phyloP scores from a whole-genome alignment of 2,888 invertebrate species.

The Parnassius orleans region DNA sequence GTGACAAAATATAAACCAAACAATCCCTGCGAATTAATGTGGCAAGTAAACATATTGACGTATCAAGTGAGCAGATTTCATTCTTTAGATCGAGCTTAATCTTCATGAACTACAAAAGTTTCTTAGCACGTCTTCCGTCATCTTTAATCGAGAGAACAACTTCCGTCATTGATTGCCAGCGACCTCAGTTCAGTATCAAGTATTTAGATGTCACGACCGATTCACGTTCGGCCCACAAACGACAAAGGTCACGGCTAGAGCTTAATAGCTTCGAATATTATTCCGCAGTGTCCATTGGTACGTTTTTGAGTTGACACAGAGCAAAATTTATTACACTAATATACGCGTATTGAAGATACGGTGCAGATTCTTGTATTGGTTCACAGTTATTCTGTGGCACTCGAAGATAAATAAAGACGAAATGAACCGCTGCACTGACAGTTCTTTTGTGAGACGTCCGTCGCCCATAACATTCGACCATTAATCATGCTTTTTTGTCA shows the following conservation, averaged over 20 bases:
- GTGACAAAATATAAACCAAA: no score
- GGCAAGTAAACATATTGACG: no score
- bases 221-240: conserved; percentile 62
- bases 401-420: conserved; percentile 18
- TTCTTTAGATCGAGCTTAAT: not conserved
- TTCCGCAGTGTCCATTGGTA: conserved; percentile 45
- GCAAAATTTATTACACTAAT: conserved; percentile 8
- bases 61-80: no score
- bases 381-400: conserved; percentile 16
- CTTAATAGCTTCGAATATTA: conserved; percentile 51
- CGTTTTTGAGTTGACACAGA: conserved; percentile 27
- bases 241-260: conserved; percentile 68
- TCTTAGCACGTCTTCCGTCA: conserved; percentile 61
- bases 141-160: conserved; percentile 43
- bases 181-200: conserved; percentile 67
- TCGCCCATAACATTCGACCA: conserved; percentile 53
- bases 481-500: conserved; percentile 79
- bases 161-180: conserved; percentile 72
- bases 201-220: conserved; percentile 76
- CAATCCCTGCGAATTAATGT: no score
- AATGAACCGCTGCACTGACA: conserved; percentile 45
- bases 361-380: conserved; percentile 13
- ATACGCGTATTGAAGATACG: not conserved
- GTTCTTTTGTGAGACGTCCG: conserved; percentile 58
- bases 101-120: conserved; percentile 34